These are phyloP conservation scores for Babylonia areolata DNA, from an alignment of 1,140 invertebrate genomes.

Conservation along the genomic window DNA sequence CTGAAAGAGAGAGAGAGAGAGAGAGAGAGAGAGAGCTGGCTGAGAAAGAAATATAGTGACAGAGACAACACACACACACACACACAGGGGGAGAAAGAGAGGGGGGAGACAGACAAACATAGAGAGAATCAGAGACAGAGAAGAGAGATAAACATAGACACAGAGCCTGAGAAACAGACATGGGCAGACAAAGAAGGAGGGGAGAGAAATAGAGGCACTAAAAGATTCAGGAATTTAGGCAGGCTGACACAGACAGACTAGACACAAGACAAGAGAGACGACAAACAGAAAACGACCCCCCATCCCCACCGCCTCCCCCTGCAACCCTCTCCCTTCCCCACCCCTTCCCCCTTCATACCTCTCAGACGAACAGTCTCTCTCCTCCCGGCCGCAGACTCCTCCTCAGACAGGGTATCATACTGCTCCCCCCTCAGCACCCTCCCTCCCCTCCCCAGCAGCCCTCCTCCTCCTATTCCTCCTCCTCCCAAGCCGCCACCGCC, in stretches of 20 bases:
- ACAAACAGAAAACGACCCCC: too few relatives aligned
- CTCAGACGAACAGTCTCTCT: constrained; percentile 19
- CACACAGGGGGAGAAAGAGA: neutral
- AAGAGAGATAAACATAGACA: neutral
- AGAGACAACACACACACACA: neutral
- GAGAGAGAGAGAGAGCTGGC: neutral
- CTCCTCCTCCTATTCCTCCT: neutral
- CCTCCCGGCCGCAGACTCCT: neutral
- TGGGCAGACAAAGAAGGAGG: neutral
- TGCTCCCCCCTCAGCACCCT: constrained; percentile 4
- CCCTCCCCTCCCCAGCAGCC: neutral
- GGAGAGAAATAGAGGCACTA: neutral
- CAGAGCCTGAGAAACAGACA: neutral
- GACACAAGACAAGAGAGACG: neutral
- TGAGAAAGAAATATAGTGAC: neutral
- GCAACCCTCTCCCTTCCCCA: too few relatives aligned
- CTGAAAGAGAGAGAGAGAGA: neutral
- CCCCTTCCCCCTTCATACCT: too few relatives aligned
- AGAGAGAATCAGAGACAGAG: neutral
- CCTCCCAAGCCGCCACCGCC: neutral
- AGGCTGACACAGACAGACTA: neutral
- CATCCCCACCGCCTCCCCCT: neutral
- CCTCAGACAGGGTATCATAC: neutral
- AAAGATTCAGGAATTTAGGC: too few relatives aligned
- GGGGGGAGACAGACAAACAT: too few relatives aligned